Evolutionary conservation across 1,140 invertebrate genomes (phyloP).

Genomic region (Sesamia nonagrioides): DNA sequence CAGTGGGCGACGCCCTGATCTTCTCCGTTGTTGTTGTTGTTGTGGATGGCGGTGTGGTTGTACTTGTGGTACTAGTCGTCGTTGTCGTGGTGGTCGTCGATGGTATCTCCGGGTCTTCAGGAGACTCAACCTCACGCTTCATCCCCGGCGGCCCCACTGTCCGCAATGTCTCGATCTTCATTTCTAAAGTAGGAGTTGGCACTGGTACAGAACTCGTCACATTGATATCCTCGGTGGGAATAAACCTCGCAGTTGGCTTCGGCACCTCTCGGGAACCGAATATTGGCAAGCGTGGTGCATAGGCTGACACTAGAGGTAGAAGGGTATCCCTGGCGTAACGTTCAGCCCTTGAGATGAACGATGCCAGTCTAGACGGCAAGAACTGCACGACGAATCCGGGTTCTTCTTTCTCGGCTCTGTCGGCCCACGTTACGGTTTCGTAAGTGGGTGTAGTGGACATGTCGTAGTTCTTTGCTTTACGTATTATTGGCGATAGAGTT

Average conservation of each 20-base stretch:
- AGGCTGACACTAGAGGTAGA: slow-evolving; percentile 92
- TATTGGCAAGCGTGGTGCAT: slow-evolving; percentile 91
- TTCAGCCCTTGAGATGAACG: slow-evolving; percentile 93
- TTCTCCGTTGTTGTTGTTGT: slow-evolving; percentile 65
- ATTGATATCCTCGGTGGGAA: slow-evolving; percentile 80
- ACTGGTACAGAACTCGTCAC: slow-evolving; percentile 74
- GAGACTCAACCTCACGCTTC: slow-evolving; percentile 76
- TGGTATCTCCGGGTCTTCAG: slow-evolving; percentile 79
- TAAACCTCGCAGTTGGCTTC: slow-evolving; percentile 78
- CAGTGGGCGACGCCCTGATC: slow-evolving; percentile 68
- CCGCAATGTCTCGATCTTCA: slow-evolving; percentile 82
- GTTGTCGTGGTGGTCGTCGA: slow-evolving; percentile 75
- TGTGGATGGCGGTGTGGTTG: slow-evolving; percentile 59
- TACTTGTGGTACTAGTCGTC: slow-evolving; percentile 45
- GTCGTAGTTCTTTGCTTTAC: slow-evolving; percentile 81
- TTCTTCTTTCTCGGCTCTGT: slow-evolving; percentile 74
- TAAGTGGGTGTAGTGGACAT: slow-evolving; percentile 76
- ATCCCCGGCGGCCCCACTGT: slow-evolving; percentile 81
- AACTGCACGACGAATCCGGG: slow-evolving; percentile 92
- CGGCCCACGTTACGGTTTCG: slow-evolving; percentile 68
- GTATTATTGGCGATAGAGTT: slow-evolving; percentile 61
- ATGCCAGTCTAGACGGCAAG: slow-evolving; percentile 92
- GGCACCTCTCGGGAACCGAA: slow-evolving; percentile 83
- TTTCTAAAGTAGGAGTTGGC: slow-evolving; percentile 83
- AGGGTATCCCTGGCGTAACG: slow-evolving; percentile 92